These are phyloP conservation scores for Sinocyclocheilus maitianheensis DNA, from an alignment of 2,113 vertebrate genomes.

Conservation along the genomic window DNA sequence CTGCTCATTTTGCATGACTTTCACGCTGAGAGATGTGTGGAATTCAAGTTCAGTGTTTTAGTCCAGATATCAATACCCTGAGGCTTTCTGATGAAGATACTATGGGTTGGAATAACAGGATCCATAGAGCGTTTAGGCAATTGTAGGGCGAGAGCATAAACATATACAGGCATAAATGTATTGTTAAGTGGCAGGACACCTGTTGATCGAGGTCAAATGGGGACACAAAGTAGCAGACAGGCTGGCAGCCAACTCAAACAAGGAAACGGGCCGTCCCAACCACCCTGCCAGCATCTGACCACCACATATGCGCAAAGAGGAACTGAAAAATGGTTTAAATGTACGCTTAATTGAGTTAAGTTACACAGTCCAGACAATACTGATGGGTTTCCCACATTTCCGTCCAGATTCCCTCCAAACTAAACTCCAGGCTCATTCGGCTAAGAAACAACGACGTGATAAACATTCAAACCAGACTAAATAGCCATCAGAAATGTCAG, in stretches of 20 bases:
- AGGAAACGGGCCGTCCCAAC: conserved; percentile 40
- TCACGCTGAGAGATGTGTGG: conserved; percentile 23
- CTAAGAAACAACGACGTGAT: background rate
- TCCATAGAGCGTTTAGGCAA: background rate
- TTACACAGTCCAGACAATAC: background rate
- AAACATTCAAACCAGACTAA: conserved; percentile 45
- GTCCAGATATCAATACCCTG: background rate
- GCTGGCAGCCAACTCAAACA: conserved; percentile 45
- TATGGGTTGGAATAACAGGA: background rate
- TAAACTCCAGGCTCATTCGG: background rate
- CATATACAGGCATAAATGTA: conserved; percentile 25
- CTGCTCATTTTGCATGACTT: conserved; percentile 20
- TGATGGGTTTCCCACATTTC: background rate
- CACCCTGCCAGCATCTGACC: conserved; percentile 31
- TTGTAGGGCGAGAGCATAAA: background rate
- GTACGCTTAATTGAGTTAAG: background rate
- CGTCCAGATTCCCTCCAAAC: background rate
- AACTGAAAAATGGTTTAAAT: conserved; percentile 37
- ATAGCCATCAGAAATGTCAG: conserved; percentile 10
- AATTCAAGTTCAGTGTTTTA: background rate
- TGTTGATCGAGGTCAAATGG: conserved; percentile 37
- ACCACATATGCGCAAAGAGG: conserved; percentile 12
- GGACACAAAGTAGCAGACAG: conserved; percentile 37
- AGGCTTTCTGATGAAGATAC: conserved; percentile 19
- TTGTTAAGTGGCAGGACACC: conserved; percentile 39